Evolutionary conservation across 2,797 vertebrate species (phyloP).

Genomic region (Danionella dracula): DNA sequence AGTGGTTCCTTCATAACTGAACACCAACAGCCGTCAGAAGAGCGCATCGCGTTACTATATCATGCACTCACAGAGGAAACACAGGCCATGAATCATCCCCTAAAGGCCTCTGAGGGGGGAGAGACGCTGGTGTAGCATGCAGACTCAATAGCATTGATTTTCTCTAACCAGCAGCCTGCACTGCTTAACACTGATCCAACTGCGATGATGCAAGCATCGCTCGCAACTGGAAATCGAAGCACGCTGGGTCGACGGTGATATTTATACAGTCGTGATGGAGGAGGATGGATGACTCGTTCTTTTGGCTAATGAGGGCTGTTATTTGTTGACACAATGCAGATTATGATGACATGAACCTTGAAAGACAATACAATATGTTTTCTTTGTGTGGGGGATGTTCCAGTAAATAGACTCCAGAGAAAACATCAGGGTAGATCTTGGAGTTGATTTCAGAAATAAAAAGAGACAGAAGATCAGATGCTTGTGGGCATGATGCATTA

Average conservation of each 20-base stretch:
- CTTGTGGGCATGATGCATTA: neutral
- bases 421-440: too few relatives aligned
- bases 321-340: neutral
- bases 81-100: constrained; percentile 18
- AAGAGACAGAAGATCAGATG: constrained; percentile 11
- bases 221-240: constrained; percentile 20
- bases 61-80: constrained; percentile 9
- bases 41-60: neutral
- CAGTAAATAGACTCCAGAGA: too few relatives aligned
- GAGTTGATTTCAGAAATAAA: too few relatives aligned
- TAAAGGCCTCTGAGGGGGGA: neutral
- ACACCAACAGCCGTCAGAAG: neutral
- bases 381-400: too few relatives aligned
- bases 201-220: constrained; percentile 22
- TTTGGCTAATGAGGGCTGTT: neutral
- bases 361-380: too few relatives aligned
- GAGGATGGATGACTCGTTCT: neutral
- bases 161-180: constrained; percentile 21
- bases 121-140: neutral
- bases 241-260: neutral
- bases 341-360: too few relatives aligned
- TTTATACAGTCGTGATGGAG: constrained; percentile 1
- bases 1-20: too few relatives aligned
- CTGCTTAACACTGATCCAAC: constrained; percentile 26
- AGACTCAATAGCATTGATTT: constrained; percentile 40